phyloP scores from a whole-genome alignment of 2,113 vertebrate species.

The Lontra canadensis region DNA sequence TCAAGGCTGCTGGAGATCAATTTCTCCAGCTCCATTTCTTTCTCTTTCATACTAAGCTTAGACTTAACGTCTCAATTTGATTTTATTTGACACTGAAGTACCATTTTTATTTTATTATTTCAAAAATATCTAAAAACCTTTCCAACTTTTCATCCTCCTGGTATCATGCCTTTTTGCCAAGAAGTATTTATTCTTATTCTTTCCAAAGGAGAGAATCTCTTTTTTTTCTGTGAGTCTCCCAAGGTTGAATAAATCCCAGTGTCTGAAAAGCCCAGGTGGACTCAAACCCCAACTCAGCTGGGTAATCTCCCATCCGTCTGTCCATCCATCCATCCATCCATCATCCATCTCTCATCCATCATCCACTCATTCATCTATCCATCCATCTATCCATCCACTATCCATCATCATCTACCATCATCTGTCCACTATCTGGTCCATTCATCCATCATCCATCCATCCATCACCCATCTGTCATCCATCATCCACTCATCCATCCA shows the following conservation, averaged over 20 bases:
- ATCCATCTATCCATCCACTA: neutral
- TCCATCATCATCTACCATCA: neutral
- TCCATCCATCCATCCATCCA: neutral
- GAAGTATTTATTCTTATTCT: conserved; percentile 26
- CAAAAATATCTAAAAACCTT: neutral
- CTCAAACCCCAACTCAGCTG: neutral
- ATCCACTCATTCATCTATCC: neutral
- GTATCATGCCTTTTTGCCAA: neutral
- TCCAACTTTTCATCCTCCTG: neutral
- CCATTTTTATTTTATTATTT: conserved; percentile 24
- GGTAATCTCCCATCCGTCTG: neutral
- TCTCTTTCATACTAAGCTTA: neutral
- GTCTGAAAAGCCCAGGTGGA: neutral
- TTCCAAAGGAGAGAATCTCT: neutral
- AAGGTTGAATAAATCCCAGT: neutral
- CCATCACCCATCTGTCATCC: neutral
- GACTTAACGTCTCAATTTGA: neutral
- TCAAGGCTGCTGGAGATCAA: neutral
- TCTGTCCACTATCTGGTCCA: neutral
- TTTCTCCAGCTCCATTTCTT: neutral
- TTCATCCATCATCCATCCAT: neutral
- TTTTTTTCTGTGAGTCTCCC: neutral
- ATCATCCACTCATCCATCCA: neutral
- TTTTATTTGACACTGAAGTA: neutral
- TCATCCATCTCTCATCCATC: neutral